A percentile compares a stretch with the other conserved stretches of the same genome.
These are phyloP conservation scores for Archegozetes longisetosus DNA, from an alignment of 1,140 invertebrate species.

Conservation along the genomic window DNA sequence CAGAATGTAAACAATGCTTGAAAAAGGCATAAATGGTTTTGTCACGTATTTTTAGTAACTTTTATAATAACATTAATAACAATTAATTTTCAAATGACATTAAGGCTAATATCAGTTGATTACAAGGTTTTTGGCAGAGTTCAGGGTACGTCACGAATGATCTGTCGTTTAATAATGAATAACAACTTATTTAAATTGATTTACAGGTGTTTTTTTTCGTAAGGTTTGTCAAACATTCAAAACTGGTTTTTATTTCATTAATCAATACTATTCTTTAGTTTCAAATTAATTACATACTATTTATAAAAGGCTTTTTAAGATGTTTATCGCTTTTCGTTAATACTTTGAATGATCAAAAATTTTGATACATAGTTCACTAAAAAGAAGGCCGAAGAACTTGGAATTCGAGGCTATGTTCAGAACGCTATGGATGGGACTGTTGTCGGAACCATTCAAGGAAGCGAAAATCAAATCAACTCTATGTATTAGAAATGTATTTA, in stretches of 20 bases:
- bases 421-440: constrained; percentile 10
- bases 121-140: constrained; percentile 11
- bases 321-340: no score
- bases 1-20: no score
- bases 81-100: not conserved
- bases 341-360: no score
- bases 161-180: no score
- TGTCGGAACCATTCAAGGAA: constrained; percentile 6
- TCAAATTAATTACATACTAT: no score
- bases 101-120: constrained; percentile 6
- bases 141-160: constrained; percentile 8
- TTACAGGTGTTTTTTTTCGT: constrained; percentile 9
- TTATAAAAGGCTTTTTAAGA: no score
- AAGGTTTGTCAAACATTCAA: not conserved
- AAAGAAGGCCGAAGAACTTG: constrained; percentile 6
- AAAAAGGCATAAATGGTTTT: no score
- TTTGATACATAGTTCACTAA: constrained; percentile 6
- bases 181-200: not conserved
- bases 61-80: not conserved
- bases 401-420: constrained; percentile 1
- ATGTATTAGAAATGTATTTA: no score
- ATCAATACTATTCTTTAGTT: no score
- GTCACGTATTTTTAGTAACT: no score
- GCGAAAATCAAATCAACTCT: no score
- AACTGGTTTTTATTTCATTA: no score